phyloP scores from a whole-genome alignment of 2,113 vertebrate genomes.

The Notiomystis cincta region DNA sequence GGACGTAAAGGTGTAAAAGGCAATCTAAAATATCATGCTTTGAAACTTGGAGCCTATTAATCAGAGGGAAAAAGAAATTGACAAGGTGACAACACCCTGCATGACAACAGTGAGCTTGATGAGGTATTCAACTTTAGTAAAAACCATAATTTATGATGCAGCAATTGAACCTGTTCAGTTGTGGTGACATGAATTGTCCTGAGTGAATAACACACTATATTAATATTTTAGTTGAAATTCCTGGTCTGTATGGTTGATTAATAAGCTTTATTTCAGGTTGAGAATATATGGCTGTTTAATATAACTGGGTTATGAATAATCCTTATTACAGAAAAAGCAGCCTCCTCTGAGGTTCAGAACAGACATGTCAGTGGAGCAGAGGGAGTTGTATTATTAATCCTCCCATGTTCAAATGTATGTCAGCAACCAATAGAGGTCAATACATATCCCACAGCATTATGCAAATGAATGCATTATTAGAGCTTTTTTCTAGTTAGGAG shows the following conservation, averaged over 20 bases:
- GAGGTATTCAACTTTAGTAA: background rate
- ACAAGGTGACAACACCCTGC: background rate
- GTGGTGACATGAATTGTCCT: background rate
- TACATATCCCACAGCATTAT: background rate
- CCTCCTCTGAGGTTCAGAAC: background rate
- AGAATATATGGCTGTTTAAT: background rate
- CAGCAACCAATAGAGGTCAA: background rate
- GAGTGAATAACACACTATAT: background rate
- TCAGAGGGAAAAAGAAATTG: background rate
- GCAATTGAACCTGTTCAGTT: background rate
- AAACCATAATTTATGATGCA: background rate
- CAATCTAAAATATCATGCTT: background rate
- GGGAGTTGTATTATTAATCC: slow-evolving; percentile 6
- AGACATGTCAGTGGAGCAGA: background rate
- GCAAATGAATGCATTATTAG: background rate
- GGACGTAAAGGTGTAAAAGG: accelerated
- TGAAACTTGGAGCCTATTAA: background rate
- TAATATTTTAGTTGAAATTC: slow-evolving; percentile 20
- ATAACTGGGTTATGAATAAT: background rate
- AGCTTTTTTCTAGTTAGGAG: background rate
- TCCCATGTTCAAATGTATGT: background rate
- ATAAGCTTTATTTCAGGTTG: background rate
- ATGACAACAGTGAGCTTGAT: background rate
- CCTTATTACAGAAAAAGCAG: background rate
- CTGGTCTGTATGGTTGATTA: background rate